phyloP scores from a whole-genome alignment of 2,888 invertebrate species.

The Orthosia incerta region DNA sequence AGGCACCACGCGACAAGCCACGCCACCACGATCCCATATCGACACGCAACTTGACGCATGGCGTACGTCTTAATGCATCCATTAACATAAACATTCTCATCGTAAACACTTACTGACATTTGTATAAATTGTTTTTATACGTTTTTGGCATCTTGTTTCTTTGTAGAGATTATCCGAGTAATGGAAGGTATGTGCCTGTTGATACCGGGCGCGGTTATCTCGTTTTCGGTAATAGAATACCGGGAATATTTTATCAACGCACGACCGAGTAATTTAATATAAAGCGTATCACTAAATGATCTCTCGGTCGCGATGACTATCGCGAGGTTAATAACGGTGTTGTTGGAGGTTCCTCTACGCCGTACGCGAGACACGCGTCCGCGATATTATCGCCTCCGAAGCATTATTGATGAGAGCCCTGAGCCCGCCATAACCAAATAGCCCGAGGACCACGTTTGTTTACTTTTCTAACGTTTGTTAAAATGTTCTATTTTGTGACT shows the following conservation, averaged over 20 bases:
- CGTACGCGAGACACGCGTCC: conserved; percentile 88
- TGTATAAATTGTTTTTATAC: conserved; percentile 66
- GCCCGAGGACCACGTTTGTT: conserved; percentile 89
- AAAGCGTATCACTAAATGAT: conserved; percentile 91
- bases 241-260: conserved; percentile 89
- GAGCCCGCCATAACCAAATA: conserved; percentile 88
- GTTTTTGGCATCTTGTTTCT: conserved; percentile 59
- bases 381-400: conserved; percentile 88
- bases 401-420: conserved; percentile 89
- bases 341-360: conserved; percentile 87
- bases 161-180: conserved; percentile 64
- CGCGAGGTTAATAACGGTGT: conserved; percentile 90
- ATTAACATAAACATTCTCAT: conserved; percentile 80
- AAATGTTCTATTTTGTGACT: conserved; percentile 81
- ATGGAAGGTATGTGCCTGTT: conserved; percentile 71
- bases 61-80: conserved; percentile 79
- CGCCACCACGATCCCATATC: conserved; percentile 77
- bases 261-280: conserved; percentile 91
- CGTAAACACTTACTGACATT: conserved; percentile 71
- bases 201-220: conserved; percentile 87
- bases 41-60: conserved; percentile 87
- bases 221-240: conserved; percentile 90
- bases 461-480: conserved; percentile 86
- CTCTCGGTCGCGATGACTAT: conserved; percentile 88
- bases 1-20: conserved; percentile 67